Conservation (phyloP, 2,797 vertebrate species). For the Phoeniculus purpureus region DNA sequence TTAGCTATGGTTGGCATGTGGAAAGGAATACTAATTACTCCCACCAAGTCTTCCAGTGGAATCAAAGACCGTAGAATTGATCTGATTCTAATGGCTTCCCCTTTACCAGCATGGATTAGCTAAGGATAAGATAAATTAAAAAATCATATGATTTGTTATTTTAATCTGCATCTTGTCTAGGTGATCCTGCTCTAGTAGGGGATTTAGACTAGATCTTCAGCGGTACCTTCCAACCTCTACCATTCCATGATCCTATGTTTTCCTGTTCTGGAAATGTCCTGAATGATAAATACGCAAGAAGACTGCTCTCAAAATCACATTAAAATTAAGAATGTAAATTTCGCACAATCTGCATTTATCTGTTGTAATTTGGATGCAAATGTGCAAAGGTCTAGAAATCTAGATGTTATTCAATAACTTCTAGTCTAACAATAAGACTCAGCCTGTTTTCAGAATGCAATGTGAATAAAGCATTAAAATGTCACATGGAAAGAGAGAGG, state of each 20-base stretch:
- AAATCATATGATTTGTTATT: background rate
- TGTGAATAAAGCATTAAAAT: background rate
- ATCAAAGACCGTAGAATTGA: constrained; percentile 94
- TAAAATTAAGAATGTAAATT: background rate
- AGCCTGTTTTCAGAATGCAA: background rate
- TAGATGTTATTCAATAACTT: background rate
- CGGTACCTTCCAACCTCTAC: too few relatives aligned
- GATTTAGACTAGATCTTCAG: too few relatives aligned
- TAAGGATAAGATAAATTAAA: constrained; percentile 59
- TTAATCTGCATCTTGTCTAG: too few relatives aligned
- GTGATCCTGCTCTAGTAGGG: too few relatives aligned
- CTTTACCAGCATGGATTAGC: constrained; percentile 95
- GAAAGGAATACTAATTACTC: constrained; percentile 94
- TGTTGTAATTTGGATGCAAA: background rate
- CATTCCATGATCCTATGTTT: too few relatives aligned
- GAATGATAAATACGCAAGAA: background rate
- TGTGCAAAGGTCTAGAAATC: background rate
- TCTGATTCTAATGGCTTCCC: constrained; percentile 94
- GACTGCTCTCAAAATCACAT: background rate
- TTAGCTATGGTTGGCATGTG: constrained; percentile 92
- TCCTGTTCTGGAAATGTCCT: background rate
- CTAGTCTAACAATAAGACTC: background rate
- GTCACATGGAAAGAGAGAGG: rapidly evolving
- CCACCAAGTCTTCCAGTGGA: constrained; percentile 92
- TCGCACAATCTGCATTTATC: background rate